Conservation (phyloP, 2,888 invertebrate species). For the Cantharis lateralis region DNA sequence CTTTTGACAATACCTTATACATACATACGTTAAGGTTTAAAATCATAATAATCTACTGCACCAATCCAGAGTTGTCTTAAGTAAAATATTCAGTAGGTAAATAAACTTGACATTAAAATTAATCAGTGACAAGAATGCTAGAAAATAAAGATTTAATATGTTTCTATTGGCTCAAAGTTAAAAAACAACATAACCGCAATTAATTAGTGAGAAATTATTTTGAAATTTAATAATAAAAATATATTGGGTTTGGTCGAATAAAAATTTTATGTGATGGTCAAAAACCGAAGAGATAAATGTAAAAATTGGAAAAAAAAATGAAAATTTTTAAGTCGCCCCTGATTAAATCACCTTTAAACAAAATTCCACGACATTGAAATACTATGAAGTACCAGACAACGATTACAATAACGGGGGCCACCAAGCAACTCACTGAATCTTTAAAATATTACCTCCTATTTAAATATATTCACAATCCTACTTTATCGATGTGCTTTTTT, state of each 20-base stretch:
- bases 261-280: neutral
- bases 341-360: slow-evolving; percentile 28
- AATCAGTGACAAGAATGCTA: neutral
- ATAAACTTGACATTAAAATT: neutral
- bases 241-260: neutral
- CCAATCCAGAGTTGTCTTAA: slow-evolving; percentile 31
- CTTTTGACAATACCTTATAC: slow-evolving; percentile 39
- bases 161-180: neutral
- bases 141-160: neutral
- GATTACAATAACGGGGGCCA: slow-evolving; percentile 36
- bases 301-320: slow-evolving; percentile 6
- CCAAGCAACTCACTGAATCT: slow-evolving; percentile 34
- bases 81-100: slow-evolving; percentile 8
- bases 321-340: slow-evolving; percentile 34
- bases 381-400: slow-evolving; percentile 36
- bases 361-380: slow-evolving; percentile 35
- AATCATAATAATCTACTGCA: slow-evolving; percentile 34
- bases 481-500: neutral
- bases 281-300: slow-evolving; percentile 15
- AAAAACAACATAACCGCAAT: neutral
- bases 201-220: neutral
- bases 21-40: slow-evolving; percentile 39
- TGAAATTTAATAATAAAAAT: neutral
- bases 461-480: slow-evolving; percentile 25
- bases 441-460: slow-evolving; percentile 33